Evolutionary conservation across 1,140 invertebrate species (phyloP).

Genomic region (Papilio polytes): DNA sequence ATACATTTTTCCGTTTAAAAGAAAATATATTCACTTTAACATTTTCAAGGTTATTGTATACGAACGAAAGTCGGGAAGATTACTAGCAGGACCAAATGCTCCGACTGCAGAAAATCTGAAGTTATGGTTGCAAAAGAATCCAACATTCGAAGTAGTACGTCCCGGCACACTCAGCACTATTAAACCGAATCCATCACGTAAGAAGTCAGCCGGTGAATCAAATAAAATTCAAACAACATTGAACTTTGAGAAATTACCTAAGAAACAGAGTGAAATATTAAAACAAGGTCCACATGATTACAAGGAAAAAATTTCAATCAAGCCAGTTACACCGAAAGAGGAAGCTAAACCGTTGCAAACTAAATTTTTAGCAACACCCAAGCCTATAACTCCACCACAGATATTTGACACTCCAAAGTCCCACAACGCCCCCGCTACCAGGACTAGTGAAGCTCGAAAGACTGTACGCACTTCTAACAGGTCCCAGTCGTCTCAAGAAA

Average conservation of each 20-base stretch:
- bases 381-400: constrained; percentile 46
- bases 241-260: constrained; percentile 74
- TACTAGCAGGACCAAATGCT: constrained; percentile 90
- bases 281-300: constrained; percentile 50
- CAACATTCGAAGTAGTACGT: constrained; percentile 92
- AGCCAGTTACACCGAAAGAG: constrained; percentile 58
- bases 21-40: constrained; percentile 13
- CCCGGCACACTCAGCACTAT: constrained; percentile 84
- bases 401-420: constrained; percentile 65
- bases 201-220: constrained; percentile 59
- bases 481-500: constrained; percentile 51
- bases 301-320: constrained; percentile 54
- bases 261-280: constrained; percentile 55
- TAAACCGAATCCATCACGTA: constrained; percentile 67
- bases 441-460: constrained; percentile 49
- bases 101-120: constrained; percentile 91
- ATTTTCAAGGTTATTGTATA: constrained; percentile 88
- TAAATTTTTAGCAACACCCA: constrained; percentile 60
- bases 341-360: constrained; percentile 54
- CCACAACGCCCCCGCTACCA: constrained; percentile 40
- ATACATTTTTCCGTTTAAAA: not conserved
- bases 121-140: constrained; percentile 93
- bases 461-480: constrained; percentile 48
- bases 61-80: constrained; percentile 90
- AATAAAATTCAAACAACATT: constrained; percentile 80